Base-by-base conservation (phyloP, 2,888 invertebrate species). In the Plagodis pulveraria region DNA sequence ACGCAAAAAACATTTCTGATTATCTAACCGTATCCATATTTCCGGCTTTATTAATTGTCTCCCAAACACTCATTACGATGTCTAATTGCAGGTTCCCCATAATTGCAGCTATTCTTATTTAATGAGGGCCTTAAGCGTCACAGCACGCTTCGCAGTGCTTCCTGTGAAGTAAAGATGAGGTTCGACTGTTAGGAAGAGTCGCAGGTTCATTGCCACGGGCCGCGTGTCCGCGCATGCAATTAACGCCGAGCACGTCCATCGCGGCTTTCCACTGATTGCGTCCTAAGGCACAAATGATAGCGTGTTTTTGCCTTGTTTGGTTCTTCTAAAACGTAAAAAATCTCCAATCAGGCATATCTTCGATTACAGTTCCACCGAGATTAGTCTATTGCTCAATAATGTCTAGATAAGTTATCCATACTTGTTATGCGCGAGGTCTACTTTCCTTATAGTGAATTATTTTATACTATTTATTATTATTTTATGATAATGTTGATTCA, bases 121-220 rank as follows among this genome's bases (percentile, higher is more conserved):
- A 33, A 41, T 50, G 42, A n/a, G 34, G 12, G 45, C 40, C 46
- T 46, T 34, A 22, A 45, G 38, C 34, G 57, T n/a, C 35, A 32
- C 11, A 34, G 42, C 50, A 44, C 51, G 40, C 44, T 49, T 62
- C 10, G 33, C 40, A 52, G 40, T 11, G 52, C 63, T 67, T 65
- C 67, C 67, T 67, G 63, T 57, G 9, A 58, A 22, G 60, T 60
- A 58, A 40, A 50, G 46, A 47, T 22, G 53, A 44, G 52, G 49
- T 42, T 40, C 36, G 12, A 52, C 50, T 12, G 36, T 36, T 6
- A 42, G 49, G 42, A 42, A 45, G n/a, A 53, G 49, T 47, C 33
- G 40, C 54, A 64, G 65, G 69, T 65, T 69, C 69, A 69, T 62
- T 69, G 69, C 69, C 69, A 66, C 61, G 53, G 56, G 47, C 59